Evolutionary conservation across 2,797 vertebrate species (phyloP), one percentile per base, ranked within the genome.

Genomic region (Alca torda): DNA sequence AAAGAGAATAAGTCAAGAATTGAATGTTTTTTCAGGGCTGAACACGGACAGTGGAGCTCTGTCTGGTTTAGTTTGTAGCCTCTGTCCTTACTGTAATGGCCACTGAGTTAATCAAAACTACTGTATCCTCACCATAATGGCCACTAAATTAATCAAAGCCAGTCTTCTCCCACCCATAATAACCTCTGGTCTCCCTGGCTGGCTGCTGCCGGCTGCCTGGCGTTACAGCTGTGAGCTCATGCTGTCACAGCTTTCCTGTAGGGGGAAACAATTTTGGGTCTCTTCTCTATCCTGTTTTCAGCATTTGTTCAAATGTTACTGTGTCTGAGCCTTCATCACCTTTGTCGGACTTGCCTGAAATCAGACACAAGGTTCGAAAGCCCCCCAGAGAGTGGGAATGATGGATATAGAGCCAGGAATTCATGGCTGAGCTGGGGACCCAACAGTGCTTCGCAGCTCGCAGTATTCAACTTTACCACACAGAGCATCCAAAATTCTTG

Each of bases 401-500:
- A 16, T 72, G 45, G 53, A 50, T n/a, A 0, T 0, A 1, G 53
- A 43, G 57, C 53, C 61, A 35, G 83, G 79, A 59, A 16, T 70
- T 78, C 6, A 0, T 9, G 43, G 10, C 54, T 63, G 1, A 54
- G 10, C 54, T 18, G 51, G 65, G 69, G 18, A 94, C 73, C 68
- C 57, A 46, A 0, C 41, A 48, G 59, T 17, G 87, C 84, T 79
- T 28, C 54, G n/a, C 46, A 76, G 87, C 46, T 60, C 68, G 11
- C 39, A 70, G 16, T 24, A 16, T 70, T 90, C 35, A 65, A 18
- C 65, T 87, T 88, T 6, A 76, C 84, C 76, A 45, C 37, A 46
- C 23, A 81, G 37, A 84, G 59, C 39, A 86, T 89, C 76, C 85
- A 86, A 56, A 93, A 88, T 85, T 91, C 70, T 92, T 95, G 80